Evolutionary conservation across 2,797 vertebrate genomes (phyloP).

Genomic region (Diceros bicornis): DNA sequence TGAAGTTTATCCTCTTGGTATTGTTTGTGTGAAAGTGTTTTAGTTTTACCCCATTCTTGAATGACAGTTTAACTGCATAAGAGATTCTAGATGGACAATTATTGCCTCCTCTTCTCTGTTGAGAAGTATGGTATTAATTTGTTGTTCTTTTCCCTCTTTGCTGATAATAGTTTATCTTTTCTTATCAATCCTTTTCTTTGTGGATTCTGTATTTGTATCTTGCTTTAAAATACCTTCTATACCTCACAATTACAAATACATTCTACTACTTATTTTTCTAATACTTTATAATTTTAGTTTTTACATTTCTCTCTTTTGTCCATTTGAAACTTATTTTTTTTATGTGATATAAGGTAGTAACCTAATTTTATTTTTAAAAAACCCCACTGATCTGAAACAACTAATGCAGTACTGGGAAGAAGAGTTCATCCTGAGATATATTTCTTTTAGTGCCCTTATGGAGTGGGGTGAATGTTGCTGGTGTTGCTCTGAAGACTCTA

Average conservation of each 20-base stretch:
- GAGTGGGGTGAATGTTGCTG: conserved; percentile 98
- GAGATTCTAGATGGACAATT: not conserved
- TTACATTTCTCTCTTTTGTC: conserved; percentile 16
- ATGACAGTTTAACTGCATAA: not conserved
- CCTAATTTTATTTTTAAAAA: not conserved
- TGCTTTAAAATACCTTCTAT: conserved; percentile 58
- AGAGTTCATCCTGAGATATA: conserved; percentile 2
- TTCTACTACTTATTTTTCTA: conserved; percentile 43
- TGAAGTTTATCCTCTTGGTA: not conserved
- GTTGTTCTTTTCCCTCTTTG: not conserved
- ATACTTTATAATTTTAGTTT: conserved; percentile 38
- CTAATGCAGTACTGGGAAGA: not conserved
- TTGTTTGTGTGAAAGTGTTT: not conserved
- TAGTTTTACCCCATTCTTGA: not conserved
- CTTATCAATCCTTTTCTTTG: conserved; percentile 10
- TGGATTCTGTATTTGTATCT: not conserved
- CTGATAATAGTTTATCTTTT: conserved; percentile 49
- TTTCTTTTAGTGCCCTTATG: conserved; percentile 95
- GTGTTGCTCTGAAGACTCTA: conserved; percentile 94
- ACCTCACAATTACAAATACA: conserved; percentile 16
- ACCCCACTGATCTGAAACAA: not conserved
- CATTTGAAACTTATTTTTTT: conserved; percentile 60
- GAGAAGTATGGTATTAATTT: not conserved
- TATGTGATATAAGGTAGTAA: not conserved
- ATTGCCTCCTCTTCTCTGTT: not conserved